A percentile compares a stretch with the other conserved stretches of the same genome.
These are phyloP conservation scores for Gambelia wislizenii DNA, from an alignment of 2,797 vertebrate species.

Conservation along the genomic window DNA sequence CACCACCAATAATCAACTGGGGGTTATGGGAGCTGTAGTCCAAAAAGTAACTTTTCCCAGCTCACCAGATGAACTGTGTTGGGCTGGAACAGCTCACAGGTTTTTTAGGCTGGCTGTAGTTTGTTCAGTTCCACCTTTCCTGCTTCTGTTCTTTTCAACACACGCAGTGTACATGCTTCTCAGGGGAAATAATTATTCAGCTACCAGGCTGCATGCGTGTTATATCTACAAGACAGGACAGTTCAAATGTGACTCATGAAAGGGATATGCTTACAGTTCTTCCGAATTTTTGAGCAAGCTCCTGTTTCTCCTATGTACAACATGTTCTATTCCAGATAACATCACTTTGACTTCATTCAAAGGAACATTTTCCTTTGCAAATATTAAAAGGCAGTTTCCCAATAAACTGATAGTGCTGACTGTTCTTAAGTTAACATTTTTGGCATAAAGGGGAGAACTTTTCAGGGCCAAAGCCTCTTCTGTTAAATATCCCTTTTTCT, in stretches of 20 bases:
- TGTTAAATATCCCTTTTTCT: neutral
- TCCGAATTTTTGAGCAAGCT: constrained; percentile 53
- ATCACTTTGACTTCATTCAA: constrained; percentile 42
- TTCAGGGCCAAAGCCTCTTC: too few species aligned
- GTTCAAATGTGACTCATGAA: constrained; percentile 21
- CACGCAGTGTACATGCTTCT: neutral
- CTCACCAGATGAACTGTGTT: too few species aligned
- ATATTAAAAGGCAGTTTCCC: constrained; percentile 36
- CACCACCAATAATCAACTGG: too few species aligned
- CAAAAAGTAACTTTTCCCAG: too few species aligned
- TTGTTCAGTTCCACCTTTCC: constrained; percentile 25
- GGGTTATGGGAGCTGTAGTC: too few species aligned
- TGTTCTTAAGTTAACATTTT: neutral
- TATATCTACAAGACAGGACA: constrained; percentile 37
- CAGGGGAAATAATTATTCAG: neutral
- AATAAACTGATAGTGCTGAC: constrained; percentile 4
- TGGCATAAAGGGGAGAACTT: neutral
- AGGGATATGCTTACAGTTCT: constrained; percentile 39
- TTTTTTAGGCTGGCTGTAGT: neutral
- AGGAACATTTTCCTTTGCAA: constrained; percentile 11
- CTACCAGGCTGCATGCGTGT: constrained; percentile 1
- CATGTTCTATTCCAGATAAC: constrained; percentile 40
- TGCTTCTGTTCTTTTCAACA: constrained; percentile 10
- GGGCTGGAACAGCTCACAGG: too few species aligned
- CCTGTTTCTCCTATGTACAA: constrained; percentile 39